Base-by-base conservation (phyloP, 2,797 vertebrate genomes). In the Ciconia nigra region DNA sequence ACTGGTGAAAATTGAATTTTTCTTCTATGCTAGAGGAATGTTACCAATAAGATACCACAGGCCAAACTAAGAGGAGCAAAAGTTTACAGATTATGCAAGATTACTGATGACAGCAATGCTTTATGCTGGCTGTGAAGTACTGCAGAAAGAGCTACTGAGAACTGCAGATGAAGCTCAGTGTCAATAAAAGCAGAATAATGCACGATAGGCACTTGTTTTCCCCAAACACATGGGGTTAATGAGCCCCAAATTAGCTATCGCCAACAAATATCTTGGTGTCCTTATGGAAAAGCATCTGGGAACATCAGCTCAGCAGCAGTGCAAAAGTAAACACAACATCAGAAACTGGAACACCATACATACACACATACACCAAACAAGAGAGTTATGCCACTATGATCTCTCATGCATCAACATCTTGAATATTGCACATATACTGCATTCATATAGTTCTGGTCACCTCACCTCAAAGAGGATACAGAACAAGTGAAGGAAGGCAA, bases 81-180 rank as follows among this genome's bases (percentile, higher is more conserved):
- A 95, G 82, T 89, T 92, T 83, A 70, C 11, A 89, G 87, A 93
- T 95, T 73, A 73, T 49, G 78, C 84, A 96, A 95, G 87, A 91
- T 73, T 59, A 84, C 28, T 96, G 55, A 51, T 20, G 66, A 76
- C 61, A 93, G 58, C 58, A 93, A 69, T 0, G 9, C 70, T 92
- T 89, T 20, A 67, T 51, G 41, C 62, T 89, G 66, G 66, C 84
- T 96, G 89, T 71, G 87, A 69, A 94, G 70, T 52, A 74, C n/a
- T 89, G 85, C 61, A 91, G 44, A 71, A 93, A 78, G 42, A 92
- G 69, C 41, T 81, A 66, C 69, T 74, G 69, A 86, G 49, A 96
- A 69, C 44, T 86, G 80, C 54, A 88, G 41, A 59, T 51, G 70
- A 92, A 55, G 37, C 20, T 79, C 25, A 59, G n/a, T 11, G 47